Conservation (phyloP, 2,113 vertebrate genomes). For the Sterna hirundo region DNA sequence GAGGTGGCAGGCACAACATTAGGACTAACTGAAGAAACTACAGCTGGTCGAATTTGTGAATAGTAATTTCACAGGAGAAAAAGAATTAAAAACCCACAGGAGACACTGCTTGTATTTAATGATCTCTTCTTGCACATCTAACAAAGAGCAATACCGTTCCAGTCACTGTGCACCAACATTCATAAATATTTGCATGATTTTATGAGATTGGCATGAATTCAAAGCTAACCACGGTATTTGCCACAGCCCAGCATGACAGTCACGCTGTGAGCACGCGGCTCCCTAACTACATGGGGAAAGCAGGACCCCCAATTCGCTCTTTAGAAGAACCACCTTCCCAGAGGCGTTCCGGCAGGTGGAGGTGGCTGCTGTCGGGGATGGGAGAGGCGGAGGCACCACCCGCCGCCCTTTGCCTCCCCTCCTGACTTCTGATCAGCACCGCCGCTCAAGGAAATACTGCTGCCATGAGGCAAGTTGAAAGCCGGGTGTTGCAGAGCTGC, state of each 20-base stretch:
- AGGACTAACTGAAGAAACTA: neutral
- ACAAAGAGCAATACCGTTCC: neutral
- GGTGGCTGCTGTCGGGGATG: rapidly evolving
- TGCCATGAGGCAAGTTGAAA: neutral
- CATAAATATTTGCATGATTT: neutral
- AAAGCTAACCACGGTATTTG: neutral
- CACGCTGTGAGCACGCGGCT: neutral
- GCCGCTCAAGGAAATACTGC: rapidly evolving
- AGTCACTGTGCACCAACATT: neutral
- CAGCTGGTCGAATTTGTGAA: neutral
- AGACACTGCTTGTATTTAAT: neutral
- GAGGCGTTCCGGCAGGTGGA: no score
- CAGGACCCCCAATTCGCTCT: neutral
- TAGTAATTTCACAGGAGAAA: neutral
- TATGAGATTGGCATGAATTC: neutral
- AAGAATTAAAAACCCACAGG: neutral
- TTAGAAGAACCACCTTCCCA: neutral
- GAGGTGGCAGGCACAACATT: neutral
- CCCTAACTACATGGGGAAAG: rapidly evolving
- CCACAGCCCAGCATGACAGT: neutral
- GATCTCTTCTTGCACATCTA: neutral
- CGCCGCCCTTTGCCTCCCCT: neutral
- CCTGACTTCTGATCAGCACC: rapidly evolving
- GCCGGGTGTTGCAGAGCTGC: neutral
- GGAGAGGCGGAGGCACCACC: neutral